Evolutionary conservation across 2,113 vertebrate genomes (phyloP), one percentile per base, ranked within the genome.

Genomic region (Anser cygnoides): DNA sequence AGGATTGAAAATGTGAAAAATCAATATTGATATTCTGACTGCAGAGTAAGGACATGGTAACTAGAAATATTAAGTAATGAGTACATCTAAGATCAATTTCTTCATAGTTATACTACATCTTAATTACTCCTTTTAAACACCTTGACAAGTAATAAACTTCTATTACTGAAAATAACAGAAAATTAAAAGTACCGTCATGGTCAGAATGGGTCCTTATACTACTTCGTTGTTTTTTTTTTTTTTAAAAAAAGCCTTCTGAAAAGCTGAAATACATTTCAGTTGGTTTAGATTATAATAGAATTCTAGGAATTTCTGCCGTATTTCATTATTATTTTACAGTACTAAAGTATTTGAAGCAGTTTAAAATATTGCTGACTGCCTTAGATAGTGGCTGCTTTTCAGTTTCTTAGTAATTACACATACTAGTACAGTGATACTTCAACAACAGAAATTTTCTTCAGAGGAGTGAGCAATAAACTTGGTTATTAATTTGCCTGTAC

Each of bases 351-450:
- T 83, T 21, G 37, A 93, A 78, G 13, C 80, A 50, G n/a, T 35
- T 81, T 81, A 81, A 94, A 94, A 78, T 65, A 74, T 71, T 63
- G 52, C 16, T 86, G 63, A 86, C 5, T 61, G 63, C 61, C 54
- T 86, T 94, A 81, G 92, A 68, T 73, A 84, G 61, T 35, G 43
- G 21, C 66, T 77, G 39, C 8, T 97, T 95, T 91, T 78, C 70
- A 72, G 84, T 96, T 96, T 96, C 76, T 82, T 78, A 50, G 7
- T 90, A 90, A 61, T 95, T 95, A 88, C 25, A 81, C 68, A 85
- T 63, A 41, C 37, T 87, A 84, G 16, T 33, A 39, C 59, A n/a
- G 7, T 67, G 35, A 17, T 74, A 76, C 91, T 96, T 95, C 84
- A 84, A 81, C 52, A 94, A 46, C 44, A 91, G 65, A 80, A 72